Evolutionary conservation across 1,140 invertebrate species (phyloP), one percentile per base, ranked within the genome.

Genomic region (Caenorhabditis tropicalis): DNA sequence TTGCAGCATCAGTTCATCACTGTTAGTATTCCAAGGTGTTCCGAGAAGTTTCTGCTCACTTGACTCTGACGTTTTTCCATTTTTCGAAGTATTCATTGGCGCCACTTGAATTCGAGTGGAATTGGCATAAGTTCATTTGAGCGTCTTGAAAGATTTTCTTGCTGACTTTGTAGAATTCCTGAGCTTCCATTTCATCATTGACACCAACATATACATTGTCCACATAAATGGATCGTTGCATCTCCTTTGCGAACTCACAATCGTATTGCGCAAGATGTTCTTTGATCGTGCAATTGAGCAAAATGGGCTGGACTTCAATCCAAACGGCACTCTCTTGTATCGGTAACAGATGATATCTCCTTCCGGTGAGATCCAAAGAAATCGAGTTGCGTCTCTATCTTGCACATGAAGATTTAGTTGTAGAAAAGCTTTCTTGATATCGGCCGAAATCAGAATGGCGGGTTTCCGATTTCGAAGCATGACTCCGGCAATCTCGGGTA

Each of bases 101-200:
- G 5, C 7, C 4, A 5, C 6, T 10, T n/a, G 12, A 36, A 10
- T 65, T 65, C 1, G 31, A 65, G 5, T n/a, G 16, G 10, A 4
- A 65, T 65, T 65, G 58, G n/a, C 58, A 65, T 3, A 65, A 19
- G 31, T 65, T 65, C 58, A 65, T 65, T n/a, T 65, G 29, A n/a
- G 58, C 58, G 36, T 33, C 31, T 4, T 9, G 3, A 24, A 65
- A 65, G 12, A 65, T 10, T 65, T 33, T 4, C 19, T 36, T 65
- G 31, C 31, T 15, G 7, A 36, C 5, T 4, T 65, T 16, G 58
- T 19, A 65, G 16, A 65, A 16, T 1, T n/a, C 15, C 31, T n/a
- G n/a, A 0, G 58, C 58, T 36, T 65, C 58, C 27, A 36, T 16
- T 1, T 6, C 2, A 10, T 9, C 6, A 6, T 19, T 36, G 15